Conservation (phyloP, 2,797 vertebrate species). For the Aphelocoma californica region DNA sequence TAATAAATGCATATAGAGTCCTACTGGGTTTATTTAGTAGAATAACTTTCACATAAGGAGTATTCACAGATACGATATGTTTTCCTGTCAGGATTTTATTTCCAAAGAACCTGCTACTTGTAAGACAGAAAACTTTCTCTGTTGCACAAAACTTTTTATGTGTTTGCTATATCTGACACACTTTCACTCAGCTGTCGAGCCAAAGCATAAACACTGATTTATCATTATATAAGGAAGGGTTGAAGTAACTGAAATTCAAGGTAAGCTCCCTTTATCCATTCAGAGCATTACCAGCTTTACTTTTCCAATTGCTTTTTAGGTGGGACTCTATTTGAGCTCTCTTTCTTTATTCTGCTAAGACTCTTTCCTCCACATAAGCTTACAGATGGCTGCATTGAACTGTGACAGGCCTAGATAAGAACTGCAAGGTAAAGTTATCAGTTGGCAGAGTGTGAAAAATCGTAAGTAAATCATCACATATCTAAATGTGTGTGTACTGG, state of each 20-base stretch:
- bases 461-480: conserved; percentile 5
- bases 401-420: conserved; percentile 59
- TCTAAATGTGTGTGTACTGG: neutral
- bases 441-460: conserved; percentile 43
- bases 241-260: conserved; percentile 32
- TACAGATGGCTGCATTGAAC: conserved; percentile 62
- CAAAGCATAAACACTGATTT: conserved; percentile 39
- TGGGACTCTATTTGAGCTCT: conserved; percentile 1
- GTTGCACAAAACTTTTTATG: neutral
- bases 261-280: conserved; percentile 34
- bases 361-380: conserved; percentile 66
- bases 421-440: conserved; percentile 55
- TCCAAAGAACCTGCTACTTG: neutral
- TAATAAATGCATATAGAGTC: neutral
- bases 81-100: neutral
- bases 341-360: conserved; percentile 50
- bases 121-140: neutral
- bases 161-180: neutral
- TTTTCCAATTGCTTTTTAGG: conserved; percentile 28
- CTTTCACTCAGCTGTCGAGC: neutral
- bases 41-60: neutral
- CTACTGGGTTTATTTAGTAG: neutral
- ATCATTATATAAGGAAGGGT: conserved; percentile 20
- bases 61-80: neutral
- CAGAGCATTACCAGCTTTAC: conserved; percentile 36